These are phyloP conservation scores for Oscheius myriophilus DNA, from an alignment of 2,888 invertebrate genomes.

Conservation along the genomic window DNA sequence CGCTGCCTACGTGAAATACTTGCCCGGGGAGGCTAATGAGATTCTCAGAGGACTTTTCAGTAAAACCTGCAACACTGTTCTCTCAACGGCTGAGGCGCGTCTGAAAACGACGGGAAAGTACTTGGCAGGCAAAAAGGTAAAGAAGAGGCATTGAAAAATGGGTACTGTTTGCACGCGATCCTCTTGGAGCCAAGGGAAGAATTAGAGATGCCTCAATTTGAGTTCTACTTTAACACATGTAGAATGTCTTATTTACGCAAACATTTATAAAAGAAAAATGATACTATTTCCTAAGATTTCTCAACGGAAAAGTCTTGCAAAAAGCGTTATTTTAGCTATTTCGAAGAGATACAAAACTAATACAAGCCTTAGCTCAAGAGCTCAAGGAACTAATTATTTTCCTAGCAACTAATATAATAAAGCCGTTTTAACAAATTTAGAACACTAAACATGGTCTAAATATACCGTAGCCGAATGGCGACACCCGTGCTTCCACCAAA, in stretches of 20 bases:
- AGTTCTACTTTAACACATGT: no score
- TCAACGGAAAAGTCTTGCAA: not conserved
- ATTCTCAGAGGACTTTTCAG: not conserved
- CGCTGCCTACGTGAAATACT: conserved; percentile 11
- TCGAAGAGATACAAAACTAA: not conserved
- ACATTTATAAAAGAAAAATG: not conserved
- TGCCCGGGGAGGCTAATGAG: conserved; percentile 1
- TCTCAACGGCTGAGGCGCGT: conserved; percentile 7
- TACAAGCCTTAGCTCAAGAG: no score
- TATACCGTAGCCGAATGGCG: no score
- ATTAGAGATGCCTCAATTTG: no score
- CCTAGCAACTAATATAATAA: no score
- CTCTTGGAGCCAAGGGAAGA: no score
- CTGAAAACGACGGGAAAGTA: conserved; percentile 18
- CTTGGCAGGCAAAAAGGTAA: conserved; percentile 18
- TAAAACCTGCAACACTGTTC: conserved; percentile 3
- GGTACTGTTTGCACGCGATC: not conserved
- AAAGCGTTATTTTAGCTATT: not conserved
- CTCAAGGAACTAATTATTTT: no score
- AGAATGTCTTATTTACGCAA: no score
- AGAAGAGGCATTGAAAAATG: no score
- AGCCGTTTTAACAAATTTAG: no score
- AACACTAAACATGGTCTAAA: no score
- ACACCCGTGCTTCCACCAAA: no score
- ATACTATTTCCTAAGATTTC: not conserved